Conservation (phyloP, 2,113 vertebrate species). For the Pterophyllum scalare region DNA sequence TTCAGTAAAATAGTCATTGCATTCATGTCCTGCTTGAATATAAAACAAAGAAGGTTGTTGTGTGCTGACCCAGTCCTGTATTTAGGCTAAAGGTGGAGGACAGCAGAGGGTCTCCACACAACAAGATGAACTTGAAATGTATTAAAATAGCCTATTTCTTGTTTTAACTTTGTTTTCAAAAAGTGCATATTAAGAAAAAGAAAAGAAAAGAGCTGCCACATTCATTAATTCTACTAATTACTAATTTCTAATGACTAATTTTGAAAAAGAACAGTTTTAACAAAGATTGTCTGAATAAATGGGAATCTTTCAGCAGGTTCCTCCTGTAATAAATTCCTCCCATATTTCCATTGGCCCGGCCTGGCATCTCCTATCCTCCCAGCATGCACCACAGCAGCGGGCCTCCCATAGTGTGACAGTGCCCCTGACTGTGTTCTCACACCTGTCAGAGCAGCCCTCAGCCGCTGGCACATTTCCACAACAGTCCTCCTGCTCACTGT, state of each 20-base stretch:
- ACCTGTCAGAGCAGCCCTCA: conserved; percentile 60
- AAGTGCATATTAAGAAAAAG: background rate
- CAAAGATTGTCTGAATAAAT: background rate
- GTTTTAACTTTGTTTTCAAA: background rate
- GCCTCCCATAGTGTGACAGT: conserved; percentile 30
- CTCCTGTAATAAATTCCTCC: conserved; percentile 46
- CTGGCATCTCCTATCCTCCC: conserved; percentile 47
- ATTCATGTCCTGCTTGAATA: background rate
- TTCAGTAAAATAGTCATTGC: background rate
- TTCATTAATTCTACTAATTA: background rate
- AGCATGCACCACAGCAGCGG: conserved; percentile 44
- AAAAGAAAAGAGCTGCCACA: background rate
- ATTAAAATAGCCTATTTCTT: background rate
- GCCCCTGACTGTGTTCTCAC: conserved; percentile 51
- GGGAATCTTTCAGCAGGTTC: conserved; percentile 1
- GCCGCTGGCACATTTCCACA: conserved; percentile 34
- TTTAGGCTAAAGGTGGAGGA: background rate
- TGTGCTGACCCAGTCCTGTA: background rate
- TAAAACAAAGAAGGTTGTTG: background rate
- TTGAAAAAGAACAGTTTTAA: background rate
- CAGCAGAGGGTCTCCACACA: background rate
- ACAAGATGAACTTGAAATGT: background rate
- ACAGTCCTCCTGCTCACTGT: conserved; percentile 32
- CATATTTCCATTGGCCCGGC: conserved; percentile 18
- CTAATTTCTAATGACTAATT: too few species aligned